phyloP scores from a whole-genome alignment of 2,888 invertebrate species.

The Ophioninae sp. region DNA sequence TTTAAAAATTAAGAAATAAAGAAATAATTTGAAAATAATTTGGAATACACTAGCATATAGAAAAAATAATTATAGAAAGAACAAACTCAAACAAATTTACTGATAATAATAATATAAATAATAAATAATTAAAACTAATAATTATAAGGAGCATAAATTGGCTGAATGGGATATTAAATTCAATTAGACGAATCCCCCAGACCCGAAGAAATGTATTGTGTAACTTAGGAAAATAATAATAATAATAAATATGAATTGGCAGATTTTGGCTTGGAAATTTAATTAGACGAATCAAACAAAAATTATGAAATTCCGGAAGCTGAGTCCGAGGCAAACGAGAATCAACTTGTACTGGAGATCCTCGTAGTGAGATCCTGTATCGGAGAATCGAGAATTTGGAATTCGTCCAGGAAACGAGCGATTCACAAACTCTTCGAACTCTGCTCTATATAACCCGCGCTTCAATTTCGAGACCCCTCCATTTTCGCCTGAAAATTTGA shows the following conservation, averaged over 20 bases:
- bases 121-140: too few species aligned
- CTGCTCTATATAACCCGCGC: not conserved
- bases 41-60: too few species aligned
- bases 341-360: not conserved
- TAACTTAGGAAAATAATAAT: not conserved
- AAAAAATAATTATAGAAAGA: too few species aligned
- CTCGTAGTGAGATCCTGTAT: slow-evolving; percentile 12
- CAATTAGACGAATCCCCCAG: too few species aligned
- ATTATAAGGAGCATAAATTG: too few species aligned
- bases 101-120: too few species aligned
- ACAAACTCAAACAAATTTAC: too few species aligned
- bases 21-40: too few species aligned
- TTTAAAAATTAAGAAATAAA: too few species aligned
- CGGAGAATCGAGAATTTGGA: slow-evolving; percentile 14
- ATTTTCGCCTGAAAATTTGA: slow-evolving; percentile 21
- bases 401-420: slow-evolving; percentile 23
- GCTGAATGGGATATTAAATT: not conserved
- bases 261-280: not conserved
- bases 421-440: slow-evolving; percentile 11
- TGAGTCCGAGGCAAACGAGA: not conserved
- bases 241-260: not conserved
- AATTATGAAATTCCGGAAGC: not conserved
- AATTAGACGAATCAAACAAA: not conserved
- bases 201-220: too few species aligned
- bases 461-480: slow-evolving; percentile 8